Conservation (phyloP, 2,888 invertebrate genomes). For the Anthrax anthrax region DNA sequence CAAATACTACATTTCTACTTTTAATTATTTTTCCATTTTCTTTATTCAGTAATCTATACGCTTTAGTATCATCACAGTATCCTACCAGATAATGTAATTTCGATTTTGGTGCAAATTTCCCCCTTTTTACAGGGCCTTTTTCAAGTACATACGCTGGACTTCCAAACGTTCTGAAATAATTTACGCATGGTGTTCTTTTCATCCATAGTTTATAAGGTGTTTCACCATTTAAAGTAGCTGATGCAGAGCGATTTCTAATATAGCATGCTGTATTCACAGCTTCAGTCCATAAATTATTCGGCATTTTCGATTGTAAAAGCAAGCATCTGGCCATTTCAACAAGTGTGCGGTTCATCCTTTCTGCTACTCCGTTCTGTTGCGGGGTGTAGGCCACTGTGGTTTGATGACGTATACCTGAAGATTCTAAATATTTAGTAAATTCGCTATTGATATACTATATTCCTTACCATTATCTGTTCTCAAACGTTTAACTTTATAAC, state of each 20-base stretch:
- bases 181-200: slow-evolving; percentile 21
- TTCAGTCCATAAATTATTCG: slow-evolving; percentile 12
- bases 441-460: not conserved
- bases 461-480: not conserved
- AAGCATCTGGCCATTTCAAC: slow-evolving; percentile 13
- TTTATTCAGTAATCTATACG: no score
- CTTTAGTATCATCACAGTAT: no score
- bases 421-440: not conserved
- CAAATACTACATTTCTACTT: not conserved
- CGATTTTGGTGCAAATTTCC: not conserved
- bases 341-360: slow-evolving; percentile 12
- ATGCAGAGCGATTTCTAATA: not conserved
- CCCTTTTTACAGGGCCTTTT: no score
- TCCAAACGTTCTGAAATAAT: slow-evolving; percentile 26
- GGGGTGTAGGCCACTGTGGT: not conserved
- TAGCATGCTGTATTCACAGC: slow-evolving; percentile 14
- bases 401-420: not conserved
- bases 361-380: not conserved
- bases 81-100: not conserved
- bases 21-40: no score
- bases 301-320: slow-evolving; percentile 10
- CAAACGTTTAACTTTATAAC: not conserved
- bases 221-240: not conserved
- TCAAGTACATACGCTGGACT: slow-evolving; percentile 11
- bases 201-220: slow-evolving; percentile 27